These are phyloP conservation scores for Agonopterix subpropinquella DNA, from an alignment of 2,888 invertebrate genomes.

Conservation along the genomic window DNA sequence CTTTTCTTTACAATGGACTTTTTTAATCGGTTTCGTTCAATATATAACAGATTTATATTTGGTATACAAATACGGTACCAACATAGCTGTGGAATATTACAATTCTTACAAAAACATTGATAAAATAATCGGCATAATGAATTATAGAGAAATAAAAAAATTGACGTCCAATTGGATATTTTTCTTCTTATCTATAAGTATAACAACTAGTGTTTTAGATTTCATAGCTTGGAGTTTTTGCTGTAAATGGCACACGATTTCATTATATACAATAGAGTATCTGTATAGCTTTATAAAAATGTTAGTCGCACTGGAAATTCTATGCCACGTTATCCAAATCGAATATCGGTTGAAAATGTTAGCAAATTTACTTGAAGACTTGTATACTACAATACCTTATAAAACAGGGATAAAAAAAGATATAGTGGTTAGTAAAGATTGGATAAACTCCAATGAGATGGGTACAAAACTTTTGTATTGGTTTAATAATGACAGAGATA, in stretches of 20 bases:
- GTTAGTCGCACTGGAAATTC: not conserved
- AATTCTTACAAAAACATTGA: conserved; percentile 20
- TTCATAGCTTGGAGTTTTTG: not conserved
- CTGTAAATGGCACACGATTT: not conserved
- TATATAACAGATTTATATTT: conserved; percentile 19
- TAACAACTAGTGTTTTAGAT: not conserved
- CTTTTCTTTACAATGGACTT: not conserved
- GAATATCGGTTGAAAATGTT: not conserved
- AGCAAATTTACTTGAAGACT: not conserved
- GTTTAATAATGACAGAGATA: not conserved
- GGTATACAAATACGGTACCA: conserved; percentile 16
- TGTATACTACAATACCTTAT: not conserved
- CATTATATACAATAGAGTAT: not conserved
- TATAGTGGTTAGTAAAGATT: not conserved
- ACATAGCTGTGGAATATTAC: conserved; percentile 15
- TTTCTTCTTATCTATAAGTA: not conserved
- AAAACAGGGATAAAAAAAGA: not conserved
- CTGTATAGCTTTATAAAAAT: not conserved
- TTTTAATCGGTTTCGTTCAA: conserved; percentile 14
- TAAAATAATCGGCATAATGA: not conserved
- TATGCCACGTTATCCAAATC: not conserved
- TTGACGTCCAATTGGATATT: not conserved
- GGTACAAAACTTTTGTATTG: not conserved
- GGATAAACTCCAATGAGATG: not conserved
- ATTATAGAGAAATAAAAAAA: not conserved